Evolutionary conservation across 2,113 vertebrate genomes (phyloP), one percentile per base, ranked within the genome.

Genomic region (Synchiropus splendidus): DNA sequence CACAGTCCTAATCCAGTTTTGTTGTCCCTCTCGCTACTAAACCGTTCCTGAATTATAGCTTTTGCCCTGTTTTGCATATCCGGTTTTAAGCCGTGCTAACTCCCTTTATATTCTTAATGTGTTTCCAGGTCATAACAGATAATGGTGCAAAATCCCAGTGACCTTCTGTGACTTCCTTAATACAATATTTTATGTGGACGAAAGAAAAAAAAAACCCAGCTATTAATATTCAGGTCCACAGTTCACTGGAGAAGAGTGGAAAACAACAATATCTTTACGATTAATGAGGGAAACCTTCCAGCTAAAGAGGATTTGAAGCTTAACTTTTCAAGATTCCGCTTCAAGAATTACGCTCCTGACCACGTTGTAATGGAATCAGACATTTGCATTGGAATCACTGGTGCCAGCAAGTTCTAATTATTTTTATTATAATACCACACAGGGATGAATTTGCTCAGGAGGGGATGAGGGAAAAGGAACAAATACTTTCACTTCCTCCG

Each of bases 251-350:
- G 79, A 81, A 77, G 74, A 61, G 42, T 66, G 55, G 77, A 80
- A 75, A 82, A 84, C 73, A 84, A 85, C 78, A 84, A 81, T 82
- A 85, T 83, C 82, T 79, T 72, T 52, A 70, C 16, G 78, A 82
- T 85, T 82, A 83, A 61, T 74, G 76, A 58, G 18, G 54, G 67
- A 2, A 13, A 15, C 12, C 75, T 76, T 78, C 73, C 62, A 62
- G 73, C 73, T 71, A 85, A 86, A 86, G 82, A 82, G 85, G 85
- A 86, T 87, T 87, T 87, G 64, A 54, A 83, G 85, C 78, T 87
- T 84, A 84, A 83, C 77, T 83, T 84, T 85, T 85, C 67, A 85
- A 85, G 84, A 85, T 85, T 81, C 80, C 60, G 73, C 74, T 76
- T 78, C 79, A 77, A 75, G 82, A 83, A 83, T 83, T 82, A 71